These are phyloP conservation scores for Prenolepis imparis DNA, from an alignment of 2,888 invertebrate species.

Conservation along the genomic window DNA sequence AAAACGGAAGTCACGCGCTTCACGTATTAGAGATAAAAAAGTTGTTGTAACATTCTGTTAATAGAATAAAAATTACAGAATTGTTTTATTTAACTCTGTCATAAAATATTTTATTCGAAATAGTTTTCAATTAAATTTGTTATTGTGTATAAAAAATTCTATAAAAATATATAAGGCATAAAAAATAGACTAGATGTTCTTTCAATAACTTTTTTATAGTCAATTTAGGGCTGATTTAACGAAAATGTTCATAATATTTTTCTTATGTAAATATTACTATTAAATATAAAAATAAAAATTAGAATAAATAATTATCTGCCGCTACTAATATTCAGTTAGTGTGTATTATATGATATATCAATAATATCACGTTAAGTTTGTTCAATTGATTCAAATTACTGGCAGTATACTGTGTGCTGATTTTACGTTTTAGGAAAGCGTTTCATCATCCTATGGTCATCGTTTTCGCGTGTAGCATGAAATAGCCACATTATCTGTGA, in stretches of 20 bases:
- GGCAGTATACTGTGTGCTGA: background rate
- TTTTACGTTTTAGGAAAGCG: constrained; percentile 1
- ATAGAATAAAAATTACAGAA: constrained; percentile 4
- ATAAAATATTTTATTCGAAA: background rate
- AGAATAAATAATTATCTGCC: background rate
- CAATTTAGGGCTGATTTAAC: background rate
- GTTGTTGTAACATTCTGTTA: constrained; percentile 2
- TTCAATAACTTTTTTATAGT: background rate
- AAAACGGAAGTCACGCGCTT: constrained; percentile 79
- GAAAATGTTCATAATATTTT: background rate
- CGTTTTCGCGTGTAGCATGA: constrained; percentile 18
- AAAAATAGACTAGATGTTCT: background rate
- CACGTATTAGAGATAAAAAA: constrained; percentile 69
- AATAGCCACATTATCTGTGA: constrained; percentile 61
- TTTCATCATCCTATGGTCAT: constrained; percentile 15
- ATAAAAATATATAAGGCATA: background rate
- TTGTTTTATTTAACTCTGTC: background rate
- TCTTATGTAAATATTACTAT: constrained; percentile 12
- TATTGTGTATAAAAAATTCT: constrained; percentile 6
- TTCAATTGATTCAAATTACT: constrained; percentile 6
- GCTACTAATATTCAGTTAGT: background rate
- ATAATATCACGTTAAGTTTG: background rate
- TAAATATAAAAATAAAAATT: constrained; percentile 2
- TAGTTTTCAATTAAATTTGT: background rate
- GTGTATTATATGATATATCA: background rate